These are phyloP conservation scores for Bhutanitis thaidina DNA, from an alignment of 2,888 invertebrate genomes.

Conservation along the genomic window DNA sequence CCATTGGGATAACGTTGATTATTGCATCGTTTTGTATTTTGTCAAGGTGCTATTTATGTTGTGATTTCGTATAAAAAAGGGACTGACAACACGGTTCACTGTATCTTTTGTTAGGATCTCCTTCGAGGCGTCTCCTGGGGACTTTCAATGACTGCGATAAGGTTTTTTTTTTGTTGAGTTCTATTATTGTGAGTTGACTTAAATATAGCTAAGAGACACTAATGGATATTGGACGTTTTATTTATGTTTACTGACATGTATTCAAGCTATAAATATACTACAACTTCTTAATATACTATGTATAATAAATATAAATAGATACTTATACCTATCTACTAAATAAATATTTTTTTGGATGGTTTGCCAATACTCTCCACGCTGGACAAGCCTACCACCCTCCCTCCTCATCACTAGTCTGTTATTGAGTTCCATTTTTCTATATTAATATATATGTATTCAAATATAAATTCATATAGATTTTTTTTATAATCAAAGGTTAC, in stretches of 20 bases:
- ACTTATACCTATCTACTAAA: too few relatives aligned
- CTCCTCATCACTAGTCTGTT: too few relatives aligned
- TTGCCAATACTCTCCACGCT: too few relatives aligned
- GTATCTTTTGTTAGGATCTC: conserved; percentile 64
- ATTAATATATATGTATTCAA: too few relatives aligned
- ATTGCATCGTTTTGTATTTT: not conserved
- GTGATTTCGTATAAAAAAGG: conserved; percentile 55
- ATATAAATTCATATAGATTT: too few relatives aligned
- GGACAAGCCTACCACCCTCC: too few relatives aligned
- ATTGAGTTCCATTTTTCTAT: too few relatives aligned
- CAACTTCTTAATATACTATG: too few relatives aligned
- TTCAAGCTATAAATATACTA: not conserved
- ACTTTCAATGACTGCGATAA: conserved; percentile 45
- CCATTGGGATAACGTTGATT: conserved; percentile 9
- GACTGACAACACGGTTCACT: conserved; percentile 59
- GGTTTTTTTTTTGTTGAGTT: conserved; percentile 27
- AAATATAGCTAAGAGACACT: conserved; percentile 24
- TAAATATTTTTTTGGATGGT: too few relatives aligned
- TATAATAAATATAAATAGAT: too few relatives aligned
- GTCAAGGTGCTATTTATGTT: conserved; percentile 31
- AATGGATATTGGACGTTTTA: conserved; percentile 15
- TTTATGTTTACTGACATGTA: not conserved
- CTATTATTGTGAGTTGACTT: conserved; percentile 30
- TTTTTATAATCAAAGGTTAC: too few relatives aligned
- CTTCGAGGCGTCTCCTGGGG: conserved; percentile 48